These are phyloP conservation scores for Murina feae DNA, from an alignment of 2,113 vertebrate genomes.

Conservation along the genomic window DNA sequence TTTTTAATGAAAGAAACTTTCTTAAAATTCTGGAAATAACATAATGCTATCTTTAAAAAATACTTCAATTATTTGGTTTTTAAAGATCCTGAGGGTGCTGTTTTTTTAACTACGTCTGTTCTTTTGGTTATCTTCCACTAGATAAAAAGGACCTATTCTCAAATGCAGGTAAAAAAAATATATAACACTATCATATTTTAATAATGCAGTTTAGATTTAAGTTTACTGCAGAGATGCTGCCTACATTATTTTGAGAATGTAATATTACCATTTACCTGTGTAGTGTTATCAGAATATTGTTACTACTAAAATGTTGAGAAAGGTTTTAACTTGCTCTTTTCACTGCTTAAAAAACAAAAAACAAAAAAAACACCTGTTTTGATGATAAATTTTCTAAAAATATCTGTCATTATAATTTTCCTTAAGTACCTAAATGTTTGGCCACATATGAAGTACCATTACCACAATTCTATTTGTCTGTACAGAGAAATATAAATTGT, in stretches of 20 bases:
- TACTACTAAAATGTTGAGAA: not conserved
- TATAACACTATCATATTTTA: constrained; percentile 38
- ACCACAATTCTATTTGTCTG: not conserved
- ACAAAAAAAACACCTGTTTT: not conserved
- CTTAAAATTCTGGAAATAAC: constrained; percentile 61
- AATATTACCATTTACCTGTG: constrained; percentile 5
- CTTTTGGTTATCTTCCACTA: constrained; percentile 63
- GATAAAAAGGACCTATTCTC: constrained; percentile 45
- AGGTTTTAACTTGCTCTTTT: not conserved
- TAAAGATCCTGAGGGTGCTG: constrained; percentile 51
- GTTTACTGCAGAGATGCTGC: constrained; percentile 28
- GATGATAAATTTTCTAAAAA: constrained; percentile 5
- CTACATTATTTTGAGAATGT: constrained; percentile 46
- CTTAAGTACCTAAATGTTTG: not conserved
- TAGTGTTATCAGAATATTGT: constrained; percentile 16
- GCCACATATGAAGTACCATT: not conserved
- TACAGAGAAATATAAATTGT: not conserved
- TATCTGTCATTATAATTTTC: not conserved
- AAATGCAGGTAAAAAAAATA: constrained; percentile 56
- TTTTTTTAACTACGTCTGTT: constrained; percentile 67
- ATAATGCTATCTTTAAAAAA: constrained; percentile 66
- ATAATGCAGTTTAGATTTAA: constrained; percentile 36
- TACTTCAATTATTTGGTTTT: constrained; percentile 68
- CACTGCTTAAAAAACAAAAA: not conserved
- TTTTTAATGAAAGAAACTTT: constrained; percentile 71